Evolutionary conservation across 2,888 invertebrate genomes (phyloP).

Genomic region (Dusona sp.): DNA sequence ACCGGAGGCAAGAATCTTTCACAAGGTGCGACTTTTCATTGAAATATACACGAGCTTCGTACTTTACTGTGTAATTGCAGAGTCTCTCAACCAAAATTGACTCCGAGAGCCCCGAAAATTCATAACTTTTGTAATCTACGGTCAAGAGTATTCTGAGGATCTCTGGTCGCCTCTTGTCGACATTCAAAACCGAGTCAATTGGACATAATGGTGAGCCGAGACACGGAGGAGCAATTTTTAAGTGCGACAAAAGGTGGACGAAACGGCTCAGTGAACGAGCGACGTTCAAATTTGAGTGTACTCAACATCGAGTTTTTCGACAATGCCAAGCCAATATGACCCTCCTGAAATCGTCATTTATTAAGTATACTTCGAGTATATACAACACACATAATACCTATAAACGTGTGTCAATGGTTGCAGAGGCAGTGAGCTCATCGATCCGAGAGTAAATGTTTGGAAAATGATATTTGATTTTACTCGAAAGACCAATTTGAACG

Average conservation of each 20-base stretch:
- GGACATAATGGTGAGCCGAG: conserved; percentile 73
- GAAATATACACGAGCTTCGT: conserved; percentile 56
- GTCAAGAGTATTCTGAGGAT: conserved; percentile 67
- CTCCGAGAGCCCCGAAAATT: conserved; percentile 30
- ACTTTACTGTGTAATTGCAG: conserved; percentile 46
- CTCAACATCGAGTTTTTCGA: conserved; percentile 81
- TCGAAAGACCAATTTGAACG: conserved; percentile 47
- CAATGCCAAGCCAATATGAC: conserved; percentile 81
- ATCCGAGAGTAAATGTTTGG: conserved; percentile 66
- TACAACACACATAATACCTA: conserved; percentile 1
- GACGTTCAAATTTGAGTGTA: conserved; percentile 81
- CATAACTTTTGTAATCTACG: conserved; percentile 17
- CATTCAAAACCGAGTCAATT: conserved; percentile 69
- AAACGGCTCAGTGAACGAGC: conserved; percentile 79
- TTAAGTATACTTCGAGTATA: conserved; percentile 68
- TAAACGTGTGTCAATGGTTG: neutral
- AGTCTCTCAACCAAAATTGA: conserved; percentile 40
- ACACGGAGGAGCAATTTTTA: conserved; percentile 75
- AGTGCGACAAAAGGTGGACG: conserved; percentile 75
- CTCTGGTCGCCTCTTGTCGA: conserved; percentile 64
- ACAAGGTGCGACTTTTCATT: conserved; percentile 78
- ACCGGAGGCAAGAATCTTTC: conserved; percentile 75
- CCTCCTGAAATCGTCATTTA: conserved; percentile 81
- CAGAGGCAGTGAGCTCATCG: conserved; percentile 3
- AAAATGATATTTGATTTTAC: conserved; percentile 69